Evolutionary conservation across 2,113 vertebrate species (phyloP).

Genomic region (Hippocampus comes): DNA sequence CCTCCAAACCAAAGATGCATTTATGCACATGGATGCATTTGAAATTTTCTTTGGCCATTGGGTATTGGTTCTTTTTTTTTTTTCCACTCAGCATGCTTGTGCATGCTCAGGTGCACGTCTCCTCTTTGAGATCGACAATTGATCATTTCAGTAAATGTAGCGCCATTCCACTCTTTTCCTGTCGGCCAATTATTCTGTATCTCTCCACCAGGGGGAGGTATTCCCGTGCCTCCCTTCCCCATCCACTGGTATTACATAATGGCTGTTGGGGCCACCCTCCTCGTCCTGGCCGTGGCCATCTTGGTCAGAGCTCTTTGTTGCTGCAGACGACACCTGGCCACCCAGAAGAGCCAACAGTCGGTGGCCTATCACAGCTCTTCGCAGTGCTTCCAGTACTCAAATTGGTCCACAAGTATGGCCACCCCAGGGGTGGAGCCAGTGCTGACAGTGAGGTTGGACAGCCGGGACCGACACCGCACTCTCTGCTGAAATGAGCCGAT

Average conservation of each 20-base stretch:
- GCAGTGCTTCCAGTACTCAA: conserved; percentile 93
- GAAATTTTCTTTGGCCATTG: conserved; percentile 44
- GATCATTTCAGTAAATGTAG: conserved; percentile 23
- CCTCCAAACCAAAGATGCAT: conserved; percentile 53
- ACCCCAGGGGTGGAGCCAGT: conserved; percentile 86
- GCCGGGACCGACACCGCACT: conserved; percentile 67
- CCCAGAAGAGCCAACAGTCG: conserved; percentile 96
- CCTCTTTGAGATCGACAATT: conserved; percentile 37
- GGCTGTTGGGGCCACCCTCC: conserved; percentile 91
- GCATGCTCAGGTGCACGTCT: conserved; percentile 69
- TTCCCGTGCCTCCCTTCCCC: conserved; percentile 94
- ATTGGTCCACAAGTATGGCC: conserved; percentile 77
- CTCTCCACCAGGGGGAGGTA: conserved; percentile 97
- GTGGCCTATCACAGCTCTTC: conserved; percentile 98
- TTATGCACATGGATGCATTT: conserved; percentile 20
- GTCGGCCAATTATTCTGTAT: conserved; percentile 91
- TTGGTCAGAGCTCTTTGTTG: conserved; percentile 95
- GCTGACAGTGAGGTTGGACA: conserved; percentile 91
- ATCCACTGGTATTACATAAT: conserved; percentile 99
- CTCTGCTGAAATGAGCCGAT: conserved; percentile 58
- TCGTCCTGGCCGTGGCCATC: conserved; percentile 91
- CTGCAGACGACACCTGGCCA: conserved; percentile 95
- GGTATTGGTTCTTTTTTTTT: conserved; percentile 45
- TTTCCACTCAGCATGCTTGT: conserved; percentile 66
- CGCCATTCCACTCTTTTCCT: conserved; percentile 65